Conservation (phyloP, 2,888 invertebrate genomes). For the Prosapia bicincta region DNA sequence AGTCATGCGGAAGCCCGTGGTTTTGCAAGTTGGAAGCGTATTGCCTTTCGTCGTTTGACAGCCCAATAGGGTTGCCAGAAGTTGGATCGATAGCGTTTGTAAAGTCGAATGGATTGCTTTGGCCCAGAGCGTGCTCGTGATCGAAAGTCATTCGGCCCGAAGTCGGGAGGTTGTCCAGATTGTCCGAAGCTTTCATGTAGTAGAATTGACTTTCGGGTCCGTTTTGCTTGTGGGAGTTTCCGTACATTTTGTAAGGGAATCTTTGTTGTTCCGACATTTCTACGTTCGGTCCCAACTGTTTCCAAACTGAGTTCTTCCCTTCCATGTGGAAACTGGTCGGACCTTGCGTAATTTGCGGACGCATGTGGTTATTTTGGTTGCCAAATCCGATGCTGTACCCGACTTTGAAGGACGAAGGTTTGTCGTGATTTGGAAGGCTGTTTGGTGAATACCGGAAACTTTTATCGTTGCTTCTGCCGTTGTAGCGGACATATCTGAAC, state of each 20-base stretch:
- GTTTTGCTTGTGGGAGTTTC: no score
- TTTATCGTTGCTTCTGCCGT: not conserved
- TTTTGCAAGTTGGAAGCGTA: not conserved
- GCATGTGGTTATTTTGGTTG: conserved; percentile 2
- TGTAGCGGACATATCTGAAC: not conserved
- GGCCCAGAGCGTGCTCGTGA: conserved; percentile 48
- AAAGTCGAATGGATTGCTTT: conserved; percentile 50
- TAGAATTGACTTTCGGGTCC: not conserved
- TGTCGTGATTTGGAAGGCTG: conserved; percentile 12
- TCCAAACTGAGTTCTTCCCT: conserved; percentile 40
- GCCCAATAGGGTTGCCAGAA: not conserved
- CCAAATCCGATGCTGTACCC: conserved; percentile 44
- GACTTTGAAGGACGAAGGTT: conserved; percentile 41
- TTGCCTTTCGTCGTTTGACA: not conserved
- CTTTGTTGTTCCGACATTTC: conserved; percentile 41
- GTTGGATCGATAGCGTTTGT: conserved; percentile 44
- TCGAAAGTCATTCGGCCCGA: conserved; percentile 45
- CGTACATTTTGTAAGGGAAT: not conserved
- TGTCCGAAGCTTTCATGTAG: not conserved
- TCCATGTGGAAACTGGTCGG: conserved; percentile 29
- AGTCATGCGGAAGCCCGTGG: not conserved
- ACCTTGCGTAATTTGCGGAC: not conserved
- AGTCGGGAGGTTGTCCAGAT: conserved; percentile 33
- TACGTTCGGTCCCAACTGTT: conserved; percentile 42
- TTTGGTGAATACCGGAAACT: not conserved